Evolutionary conservation across 1,140 invertebrate genomes (phyloP).

Genomic region (Trichonephila clavata): DNA sequence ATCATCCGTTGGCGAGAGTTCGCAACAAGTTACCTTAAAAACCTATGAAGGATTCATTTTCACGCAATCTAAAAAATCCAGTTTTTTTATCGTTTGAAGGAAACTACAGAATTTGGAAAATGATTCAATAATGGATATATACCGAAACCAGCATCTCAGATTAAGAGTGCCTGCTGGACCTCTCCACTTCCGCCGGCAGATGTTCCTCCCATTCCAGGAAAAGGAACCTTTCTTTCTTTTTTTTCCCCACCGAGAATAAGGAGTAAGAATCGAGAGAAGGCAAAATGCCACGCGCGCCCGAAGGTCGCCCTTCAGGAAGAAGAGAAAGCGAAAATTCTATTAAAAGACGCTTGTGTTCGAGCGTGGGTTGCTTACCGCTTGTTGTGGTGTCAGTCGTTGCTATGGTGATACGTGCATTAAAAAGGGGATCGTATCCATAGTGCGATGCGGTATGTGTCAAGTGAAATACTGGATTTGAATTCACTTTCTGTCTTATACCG

Average conservation of each 20-base stretch:
- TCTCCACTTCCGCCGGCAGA: constrained; percentile 51
- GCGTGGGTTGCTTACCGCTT: constrained; percentile 40
- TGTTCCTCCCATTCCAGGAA: background rate
- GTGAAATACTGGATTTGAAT: too few species aligned
- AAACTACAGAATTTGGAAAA: background rate
- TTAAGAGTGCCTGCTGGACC: background rate
- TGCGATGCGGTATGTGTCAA: background rate
- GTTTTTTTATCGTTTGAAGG: background rate
- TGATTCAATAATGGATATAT: too few species aligned
- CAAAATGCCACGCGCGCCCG: background rate
- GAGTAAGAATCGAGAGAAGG: background rate
- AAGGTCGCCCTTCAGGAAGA: constrained; percentile 35
- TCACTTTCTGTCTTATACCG: too few species aligned
- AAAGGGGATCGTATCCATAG: background rate
- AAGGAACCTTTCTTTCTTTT: background rate
- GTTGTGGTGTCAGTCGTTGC: constrained; percentile 25
- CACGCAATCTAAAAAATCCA: too few species aligned
- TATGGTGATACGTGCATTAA: background rate
- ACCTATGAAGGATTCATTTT: too few species aligned
- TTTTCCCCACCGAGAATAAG: too few species aligned
- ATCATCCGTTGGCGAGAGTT: too few species aligned
- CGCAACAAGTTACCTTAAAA: too few species aligned
- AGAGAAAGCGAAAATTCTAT: constrained; percentile 40
- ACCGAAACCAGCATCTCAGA: background rate
- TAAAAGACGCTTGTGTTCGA: constrained; percentile 37